Base-by-base conservation (phyloP, 2,888 invertebrate species). In the Zygaena filipendulae region DNA sequence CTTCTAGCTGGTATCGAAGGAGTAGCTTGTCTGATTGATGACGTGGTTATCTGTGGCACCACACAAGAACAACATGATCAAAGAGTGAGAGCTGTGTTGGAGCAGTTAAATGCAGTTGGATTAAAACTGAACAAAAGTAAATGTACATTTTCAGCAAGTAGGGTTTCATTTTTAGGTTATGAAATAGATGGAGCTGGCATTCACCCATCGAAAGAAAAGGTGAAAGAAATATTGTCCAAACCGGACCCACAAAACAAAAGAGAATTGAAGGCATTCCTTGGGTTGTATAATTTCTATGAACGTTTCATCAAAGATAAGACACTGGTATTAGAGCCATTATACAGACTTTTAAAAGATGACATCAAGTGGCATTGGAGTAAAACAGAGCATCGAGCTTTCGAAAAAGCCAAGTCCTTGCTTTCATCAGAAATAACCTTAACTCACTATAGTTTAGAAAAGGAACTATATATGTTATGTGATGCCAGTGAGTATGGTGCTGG, bases 11-110 rank as follows among this genome's bases (percentile, higher is more conserved):
- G 33, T 3, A 27, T 38, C 2, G 32, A 36, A 2, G 40, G 40
- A 11, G 32, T 39, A 8, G 38, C 41, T 2, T 27, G 21, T 13
- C 33, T 41, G 2, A 20, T 41, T 6, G 40, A 38, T 26, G 39
- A 41, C 22, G 29, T 39, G n/a, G 33, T 32, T 2, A 19, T 41
- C 4, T 18, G 19, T 21, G 38, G 40, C 1, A 11, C n/a, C 4
- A 33, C 29, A 13, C 18, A 21, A 4, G 23, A 30, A 6, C 27
- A 35, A 23, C 34, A 35, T 28, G 18, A 35, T 19, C 9, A 35
- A 11, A 12, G 36, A 27, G 3, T 36, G 21, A 19, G 24, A 3
- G 4, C 6, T 3, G 39, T 39, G 9, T 13, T 40, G 7, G 11
- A 32, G 3, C 23, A 27, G 10, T 14, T 40, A 18, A 25, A 35